Evolutionary conservation across 2,113 vertebrate genomes (phyloP).

Genomic region (Arizona elegans): DNA sequence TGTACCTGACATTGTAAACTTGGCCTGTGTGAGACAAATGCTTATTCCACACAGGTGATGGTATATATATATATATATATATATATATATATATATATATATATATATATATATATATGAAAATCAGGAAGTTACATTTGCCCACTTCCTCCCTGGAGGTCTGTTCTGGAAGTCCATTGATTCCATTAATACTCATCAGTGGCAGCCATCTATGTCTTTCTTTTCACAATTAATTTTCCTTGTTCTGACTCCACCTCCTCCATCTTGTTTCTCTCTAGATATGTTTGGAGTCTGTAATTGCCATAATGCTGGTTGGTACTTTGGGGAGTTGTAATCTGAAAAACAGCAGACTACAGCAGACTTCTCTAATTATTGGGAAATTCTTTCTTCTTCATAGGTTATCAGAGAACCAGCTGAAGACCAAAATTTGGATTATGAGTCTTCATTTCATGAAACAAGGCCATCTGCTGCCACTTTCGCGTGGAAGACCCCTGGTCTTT

Average conservation of each 20-base stretch:
- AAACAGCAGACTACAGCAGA: neutral
- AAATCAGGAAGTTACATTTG: neutral
- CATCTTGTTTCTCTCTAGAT: neutral
- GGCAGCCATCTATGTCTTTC: neutral
- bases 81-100: no score
- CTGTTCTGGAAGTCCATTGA: neutral
- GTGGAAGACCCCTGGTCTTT: neutral
- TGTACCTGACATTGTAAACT: neutral
- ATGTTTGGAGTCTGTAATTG: neutral
- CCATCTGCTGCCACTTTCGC: conserved; percentile 22
- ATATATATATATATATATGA: no score
- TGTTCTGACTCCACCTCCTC: neutral
- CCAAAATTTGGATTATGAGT: conserved; percentile 30
- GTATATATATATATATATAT: no score
- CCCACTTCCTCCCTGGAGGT: neutral
- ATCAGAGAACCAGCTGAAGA: conserved; percentile 55
- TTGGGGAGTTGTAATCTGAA: neutral
- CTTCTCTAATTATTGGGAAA: conserved; percentile 18
- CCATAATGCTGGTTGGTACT: neutral
- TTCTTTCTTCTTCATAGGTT: conserved; percentile 43
- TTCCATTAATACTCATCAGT: neutral
- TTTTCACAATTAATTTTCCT: neutral
- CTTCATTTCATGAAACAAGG: conserved; percentile 31
- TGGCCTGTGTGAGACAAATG: neutral
- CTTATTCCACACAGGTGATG: neutral